Base-by-base conservation (phyloP, 2,113 vertebrate genomes). In the Hyperopisus bebe region DNA sequence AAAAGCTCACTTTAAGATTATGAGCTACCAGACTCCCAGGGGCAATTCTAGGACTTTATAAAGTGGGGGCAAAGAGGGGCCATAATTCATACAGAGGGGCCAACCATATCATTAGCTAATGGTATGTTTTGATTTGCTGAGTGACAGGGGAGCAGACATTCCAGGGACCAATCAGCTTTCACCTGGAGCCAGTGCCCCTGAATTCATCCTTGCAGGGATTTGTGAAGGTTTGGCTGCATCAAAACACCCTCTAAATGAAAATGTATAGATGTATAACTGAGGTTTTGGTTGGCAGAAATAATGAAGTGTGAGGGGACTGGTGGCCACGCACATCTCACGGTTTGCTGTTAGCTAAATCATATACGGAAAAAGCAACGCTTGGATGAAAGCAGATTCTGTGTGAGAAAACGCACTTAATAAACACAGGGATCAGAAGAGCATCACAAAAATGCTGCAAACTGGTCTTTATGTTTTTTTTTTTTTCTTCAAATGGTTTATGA, bases 231-330 rank as follows among this genome's bases (percentile, higher is more conserved):
- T 7, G 48, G 31, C 21, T 53, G 85, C 48, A 19, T 80, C 31
- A 27, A 70, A n/a, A 42, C 3, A 13, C 35, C 19, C 8, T 48
- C 21, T n/a, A 48, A n/a, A n/a, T 46, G 39, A 48, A 86, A 8
- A 86, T 35, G n/a, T 53, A 46, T 42, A 51, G 7, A 86, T 53
- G 47, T 86, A 21, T 50, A 86, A 86, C 84, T 86, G 46, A 87
- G 85, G 19, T 87, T 55, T 87, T 87, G 85, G 85, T 87, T 87
- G 85, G 85, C 85, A 53, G 27, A 87, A 39, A 47, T 80, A 80
- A 87, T 87, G 85, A 87, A 39, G 47, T 87, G 85, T 39, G 48
- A 50, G 47, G 82, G 31, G 27, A 10, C 27, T 50, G 27, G 85
- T 87, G 50, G 47, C 8, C 27, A 55, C 0, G 3, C 4, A 2